Evolutionary conservation across 2,888 invertebrate genomes (phyloP), one percentile per base, ranked within the genome.

Genomic region (Bimastos eiseni): DNA sequence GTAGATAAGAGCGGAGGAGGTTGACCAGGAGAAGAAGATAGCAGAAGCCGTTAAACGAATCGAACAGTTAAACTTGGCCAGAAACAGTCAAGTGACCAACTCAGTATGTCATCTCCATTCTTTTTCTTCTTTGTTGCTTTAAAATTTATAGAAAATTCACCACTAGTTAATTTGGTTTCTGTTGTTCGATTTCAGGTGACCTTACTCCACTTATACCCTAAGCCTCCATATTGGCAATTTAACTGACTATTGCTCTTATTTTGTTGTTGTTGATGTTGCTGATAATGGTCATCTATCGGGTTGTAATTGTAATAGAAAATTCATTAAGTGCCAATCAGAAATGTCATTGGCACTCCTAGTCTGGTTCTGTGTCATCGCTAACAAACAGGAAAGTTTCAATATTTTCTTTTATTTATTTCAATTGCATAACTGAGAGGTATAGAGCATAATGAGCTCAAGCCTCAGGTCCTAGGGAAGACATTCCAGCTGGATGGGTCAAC

Each of bases 11-110:
- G 89, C 33, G 5, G 83, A 89, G 33, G 89, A 89, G 37, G 8
- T 55, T 37, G 55, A 89, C 37, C 55, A 70, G 37, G 89, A 89
- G 89, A 89, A 55, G 37, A 55, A 21, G 34, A 89, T 89, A 17
- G 83, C 55, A 30, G 89, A 89, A 6, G 89, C 89, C 17, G 83
- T 55, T 38, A 89, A 89, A 34, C 55, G 37, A 33, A 89, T 89
- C 19, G 89, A 89, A 44, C 33, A 24, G 37, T 30, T 89, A 30
- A 89, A 89, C 55, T 21, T 70, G 55, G 49, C 89, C 34, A 37
- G 34, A 41, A 37, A 34, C 86, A 86, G 37, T 24, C 86, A 36
- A 86, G 36, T 36, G 17, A 86, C 86, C 34, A 86, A 19, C 34
- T 36, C 86, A 36, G 86, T 86, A 6, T 1, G n/a, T 86, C 70